phyloP scores from a whole-genome alignment of 2,888 invertebrate genomes.

The Nephrocerus scutellatus region DNA sequence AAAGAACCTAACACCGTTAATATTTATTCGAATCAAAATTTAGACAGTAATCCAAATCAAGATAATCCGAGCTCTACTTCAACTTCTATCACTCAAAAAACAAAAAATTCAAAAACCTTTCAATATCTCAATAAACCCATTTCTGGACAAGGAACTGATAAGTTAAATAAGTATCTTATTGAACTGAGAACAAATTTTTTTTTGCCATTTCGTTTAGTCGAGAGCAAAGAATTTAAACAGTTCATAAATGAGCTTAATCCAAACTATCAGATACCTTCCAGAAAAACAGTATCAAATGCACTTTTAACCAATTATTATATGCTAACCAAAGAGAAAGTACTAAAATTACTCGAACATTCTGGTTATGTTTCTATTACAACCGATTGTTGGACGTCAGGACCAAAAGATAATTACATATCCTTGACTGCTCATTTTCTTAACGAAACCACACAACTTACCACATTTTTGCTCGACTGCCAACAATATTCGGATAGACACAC shows the following conservation, averaged over 20 bases:
- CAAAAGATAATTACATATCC: not conserved
- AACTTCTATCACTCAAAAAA: too few species aligned
- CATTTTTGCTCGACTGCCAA: not conserved
- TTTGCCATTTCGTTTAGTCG: constrained; percentile 1
- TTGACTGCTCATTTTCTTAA: not conserved
- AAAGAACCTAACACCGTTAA: too few species aligned
- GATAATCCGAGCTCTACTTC: too few species aligned
- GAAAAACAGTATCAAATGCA: not conserved
- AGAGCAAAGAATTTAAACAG: constrained; percentile 6
- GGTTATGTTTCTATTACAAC: not conserved
- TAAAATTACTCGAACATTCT: not conserved
- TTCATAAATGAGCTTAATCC: constrained; percentile 4
- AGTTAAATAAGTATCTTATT: not conserved
- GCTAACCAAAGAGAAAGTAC: not conserved
- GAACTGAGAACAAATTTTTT: constrained; percentile 3
- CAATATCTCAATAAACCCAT: constrained; percentile 2
- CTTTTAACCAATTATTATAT: constrained; percentile 3
- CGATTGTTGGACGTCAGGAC: not conserved
- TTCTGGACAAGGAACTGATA: not conserved
- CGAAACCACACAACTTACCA: not conserved
- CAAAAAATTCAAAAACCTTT: too few species aligned
- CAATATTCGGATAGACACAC: not conserved
- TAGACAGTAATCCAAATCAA: too few species aligned
- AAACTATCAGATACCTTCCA: not conserved
- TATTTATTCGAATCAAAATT: too few species aligned